phyloP scores from a whole-genome alignment of 2,888 invertebrate genomes.

The Pteria penguin region DNA sequence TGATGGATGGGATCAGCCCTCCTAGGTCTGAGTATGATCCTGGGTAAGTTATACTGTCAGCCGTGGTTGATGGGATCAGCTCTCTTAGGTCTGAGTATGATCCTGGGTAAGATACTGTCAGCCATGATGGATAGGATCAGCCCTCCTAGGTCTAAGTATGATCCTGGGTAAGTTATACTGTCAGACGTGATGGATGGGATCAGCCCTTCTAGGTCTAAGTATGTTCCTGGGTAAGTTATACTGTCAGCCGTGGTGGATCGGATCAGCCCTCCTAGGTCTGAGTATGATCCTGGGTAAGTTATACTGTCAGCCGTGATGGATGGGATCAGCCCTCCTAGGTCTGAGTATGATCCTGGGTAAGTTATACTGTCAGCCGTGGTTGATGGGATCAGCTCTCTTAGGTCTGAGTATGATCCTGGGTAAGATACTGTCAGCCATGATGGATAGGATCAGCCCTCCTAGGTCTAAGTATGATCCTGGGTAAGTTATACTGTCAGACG shows the following conservation, averaged over 20 bases:
- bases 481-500: too few species aligned
- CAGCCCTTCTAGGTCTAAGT: too few species aligned
- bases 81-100: conserved; percentile 71
- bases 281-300: conserved; percentile 72
- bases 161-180: conserved; percentile 73
- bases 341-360: conserved; percentile 72
- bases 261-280: conserved; percentile 66
- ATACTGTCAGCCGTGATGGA: too few species aligned
- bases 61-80: too few species aligned
- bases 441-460: conserved; percentile 69
- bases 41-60: too few species aligned
- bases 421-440: too few species aligned
- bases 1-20: conserved; percentile 70
- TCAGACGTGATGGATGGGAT: too few species aligned
- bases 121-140: conserved; percentile 72
- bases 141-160: conserved; percentile 69
- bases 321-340: conserved; percentile 67
- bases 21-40: conserved; percentile 69
- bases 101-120: conserved; percentile 73
- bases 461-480: conserved; percentile 71
- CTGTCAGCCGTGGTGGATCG: too few species aligned
- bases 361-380: too few species aligned
- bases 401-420: conserved; percentile 73
- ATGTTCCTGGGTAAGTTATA: too few species aligned
- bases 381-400: too few species aligned